A percentile compares a stretch with the other conserved stretches of the same genome.
Conservation (phyloP, 2,888 invertebrate genomes). For the Cremastobaeus sp. region DNA sequence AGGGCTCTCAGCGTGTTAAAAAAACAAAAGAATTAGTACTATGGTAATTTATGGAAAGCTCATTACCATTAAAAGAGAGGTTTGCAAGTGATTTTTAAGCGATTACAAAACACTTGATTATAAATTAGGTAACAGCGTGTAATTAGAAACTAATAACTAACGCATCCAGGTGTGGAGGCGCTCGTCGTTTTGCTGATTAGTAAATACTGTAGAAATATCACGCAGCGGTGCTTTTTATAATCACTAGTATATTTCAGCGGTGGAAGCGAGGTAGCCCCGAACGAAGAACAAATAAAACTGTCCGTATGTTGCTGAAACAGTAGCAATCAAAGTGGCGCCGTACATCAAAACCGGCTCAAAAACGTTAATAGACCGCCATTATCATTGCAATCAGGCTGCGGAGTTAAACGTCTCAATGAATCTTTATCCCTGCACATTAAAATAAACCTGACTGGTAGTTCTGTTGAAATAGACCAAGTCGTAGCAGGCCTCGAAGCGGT, state of each 20-base stretch:
- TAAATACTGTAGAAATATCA: slow-evolving; percentile 19
- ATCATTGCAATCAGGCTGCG: slow-evolving; percentile 37
- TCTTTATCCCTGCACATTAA: slow-evolving; percentile 51
- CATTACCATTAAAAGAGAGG: neutral
- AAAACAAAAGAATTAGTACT: neutral
- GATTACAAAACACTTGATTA: slow-evolving; percentile 18
- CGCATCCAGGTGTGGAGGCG: neutral
- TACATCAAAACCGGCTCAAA: slow-evolving; percentile 34
- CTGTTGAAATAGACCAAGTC: slow-evolving; percentile 56
- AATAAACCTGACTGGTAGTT: slow-evolving; percentile 36
- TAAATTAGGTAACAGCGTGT: neutral
- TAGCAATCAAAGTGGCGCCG: slow-evolving; percentile 30
- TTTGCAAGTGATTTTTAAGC: neutral
- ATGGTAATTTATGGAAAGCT: neutral
- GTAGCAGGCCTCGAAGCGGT: slow-evolving; percentile 58
- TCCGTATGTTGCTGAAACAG: slow-evolving; percentile 8
- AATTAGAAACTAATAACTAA: slow-evolving; percentile 4
- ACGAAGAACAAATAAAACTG: slow-evolving; percentile 19
- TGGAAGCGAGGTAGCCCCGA: slow-evolving; percentile 14
- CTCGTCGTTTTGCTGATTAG: slow-evolving; percentile 20
- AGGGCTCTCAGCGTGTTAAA: no score
- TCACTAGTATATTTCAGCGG: slow-evolving; percentile 8
- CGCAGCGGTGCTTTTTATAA: slow-evolving; percentile 10
- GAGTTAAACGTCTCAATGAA: slow-evolving; percentile 56
- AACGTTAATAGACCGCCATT: slow-evolving; percentile 44